Evolutionary conservation across 2,797 vertebrate genomes (phyloP).

Genomic region (Emys orbicularis): DNA sequence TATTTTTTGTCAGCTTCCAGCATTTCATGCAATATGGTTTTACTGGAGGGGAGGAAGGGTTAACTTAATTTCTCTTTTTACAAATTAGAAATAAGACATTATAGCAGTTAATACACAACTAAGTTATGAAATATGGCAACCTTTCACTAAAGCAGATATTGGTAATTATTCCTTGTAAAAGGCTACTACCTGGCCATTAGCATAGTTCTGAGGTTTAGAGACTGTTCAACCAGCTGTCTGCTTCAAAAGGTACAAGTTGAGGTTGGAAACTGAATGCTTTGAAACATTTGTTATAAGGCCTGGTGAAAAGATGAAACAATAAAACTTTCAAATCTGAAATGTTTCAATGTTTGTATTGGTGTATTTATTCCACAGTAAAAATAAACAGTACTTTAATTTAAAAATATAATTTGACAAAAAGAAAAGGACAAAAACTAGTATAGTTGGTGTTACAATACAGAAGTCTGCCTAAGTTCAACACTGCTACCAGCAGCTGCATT

Average conservation of each 20-base stretch:
- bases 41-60: background rate
- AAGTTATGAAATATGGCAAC: background rate
- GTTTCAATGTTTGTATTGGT: slow-evolving; percentile 20
- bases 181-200: background rate
- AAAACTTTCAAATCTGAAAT: background rate
- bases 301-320: background rate
- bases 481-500: slow-evolving; percentile 4
- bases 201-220: background rate
- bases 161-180: background rate
- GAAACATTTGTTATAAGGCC: background rate
- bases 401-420: slow-evolving; percentile 32
- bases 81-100: background rate
- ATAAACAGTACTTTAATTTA: slow-evolving; percentile 32
- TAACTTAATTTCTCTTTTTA: background rate
- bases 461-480: slow-evolving; percentile 1
- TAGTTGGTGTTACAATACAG: slow-evolving; percentile 1
- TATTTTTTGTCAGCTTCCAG: background rate
- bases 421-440: slow-evolving; percentile 3
- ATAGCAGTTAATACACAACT: background rate
- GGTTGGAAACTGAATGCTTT: background rate
- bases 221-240: background rate
- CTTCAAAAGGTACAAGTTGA: background rate
- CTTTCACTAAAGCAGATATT: background rate
- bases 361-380: slow-evolving; percentile 71
- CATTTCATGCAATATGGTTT: background rate